A percentile compares a stretch with the other conserved stretches of the same genome.
Evolutionary conservation across 2,888 invertebrate genomes (phyloP).

Genomic region (Tanytarsus gracilentus): DNA sequence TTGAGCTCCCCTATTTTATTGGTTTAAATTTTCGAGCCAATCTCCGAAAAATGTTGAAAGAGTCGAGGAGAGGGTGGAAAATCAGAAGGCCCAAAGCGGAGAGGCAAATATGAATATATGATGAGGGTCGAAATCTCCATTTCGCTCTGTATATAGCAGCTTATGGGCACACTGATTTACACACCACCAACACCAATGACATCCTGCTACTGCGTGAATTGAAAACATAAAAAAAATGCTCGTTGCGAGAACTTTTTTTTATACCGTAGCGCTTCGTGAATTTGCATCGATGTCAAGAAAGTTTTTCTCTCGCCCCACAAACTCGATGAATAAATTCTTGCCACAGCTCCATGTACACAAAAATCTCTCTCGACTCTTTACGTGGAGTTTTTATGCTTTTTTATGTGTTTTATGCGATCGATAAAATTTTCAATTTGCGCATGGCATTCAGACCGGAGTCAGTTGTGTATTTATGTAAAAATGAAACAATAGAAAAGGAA

Average conservation of each 20-base stretch:
- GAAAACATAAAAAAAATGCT: constrained; percentile 22
- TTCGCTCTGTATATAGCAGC: too few relatives aligned
- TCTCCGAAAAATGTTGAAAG: constrained; percentile 3
- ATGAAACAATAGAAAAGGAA: constrained; percentile 29
- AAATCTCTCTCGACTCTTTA: not conserved
- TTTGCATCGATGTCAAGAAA: too few relatives aligned
- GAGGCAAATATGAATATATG: constrained; percentile 27
- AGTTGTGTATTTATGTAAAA: constrained; percentile 28
- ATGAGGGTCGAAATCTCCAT: constrained; percentile 26
- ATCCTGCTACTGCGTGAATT: constrained; percentile 29
- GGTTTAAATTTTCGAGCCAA: constrained; percentile 26
- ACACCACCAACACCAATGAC: constrained; percentile 18
- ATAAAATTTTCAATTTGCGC: constrained; percentile 29
- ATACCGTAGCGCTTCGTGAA: too few relatives aligned
- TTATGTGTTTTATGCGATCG: constrained; percentile 28
- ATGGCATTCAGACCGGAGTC: constrained; percentile 19
- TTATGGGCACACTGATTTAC: constrained; percentile 29
- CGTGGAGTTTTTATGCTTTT: constrained; percentile 19
- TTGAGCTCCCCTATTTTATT: constrained; percentile 16
- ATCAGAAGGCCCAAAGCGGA: constrained; percentile 12
- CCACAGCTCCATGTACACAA: not conserved
- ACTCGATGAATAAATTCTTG: constrained; percentile 6
- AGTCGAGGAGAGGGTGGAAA: not conserved
- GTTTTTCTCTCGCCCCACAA: not conserved
- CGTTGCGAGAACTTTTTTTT: not conserved